Evolutionary conservation across 1,140 invertebrate genomes (phyloP).

Genomic region (Eumeta japonica): DNA sequence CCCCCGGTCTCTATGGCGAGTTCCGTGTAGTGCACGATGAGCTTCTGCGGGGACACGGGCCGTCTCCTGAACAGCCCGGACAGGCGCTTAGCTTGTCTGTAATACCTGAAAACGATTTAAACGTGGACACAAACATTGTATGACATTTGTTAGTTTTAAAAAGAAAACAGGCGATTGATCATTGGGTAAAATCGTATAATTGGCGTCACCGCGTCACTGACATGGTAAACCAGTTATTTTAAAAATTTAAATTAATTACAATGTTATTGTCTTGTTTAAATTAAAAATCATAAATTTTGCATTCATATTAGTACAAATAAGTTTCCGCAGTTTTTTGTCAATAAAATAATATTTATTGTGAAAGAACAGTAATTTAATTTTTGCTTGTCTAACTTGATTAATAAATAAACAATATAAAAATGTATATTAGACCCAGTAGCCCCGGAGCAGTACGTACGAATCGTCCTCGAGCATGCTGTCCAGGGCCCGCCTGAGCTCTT

Average conservation of each 20-base stretch:
- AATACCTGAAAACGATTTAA: conserved; percentile 20
- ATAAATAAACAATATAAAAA: too few relatives aligned
- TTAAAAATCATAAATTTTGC: too few relatives aligned
- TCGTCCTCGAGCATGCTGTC: conserved; percentile 18
- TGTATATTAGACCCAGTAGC: too few relatives aligned
- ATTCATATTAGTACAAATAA: too few relatives aligned
- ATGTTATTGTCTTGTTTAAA: too few relatives aligned
- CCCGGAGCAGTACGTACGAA: conserved; percentile 11
- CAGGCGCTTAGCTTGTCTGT: conserved; percentile 18
- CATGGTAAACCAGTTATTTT: too few relatives aligned
- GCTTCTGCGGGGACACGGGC: conserved; percentile 14
- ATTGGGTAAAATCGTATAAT: not conserved
- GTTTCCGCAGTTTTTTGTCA: too few relatives aligned
- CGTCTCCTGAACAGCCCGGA: conserved; percentile 25
- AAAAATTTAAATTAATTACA: too few relatives aligned
- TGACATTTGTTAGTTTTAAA: not conserved
- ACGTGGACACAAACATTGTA: not conserved
- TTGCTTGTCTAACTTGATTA: too few relatives aligned
- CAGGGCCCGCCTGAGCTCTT: conserved; percentile 10
- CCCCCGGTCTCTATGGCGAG: conserved; percentile 31
- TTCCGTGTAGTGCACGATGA: conserved; percentile 23
- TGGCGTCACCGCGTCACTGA: too few relatives aligned
- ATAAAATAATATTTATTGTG: too few relatives aligned
- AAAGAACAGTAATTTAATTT: too few relatives aligned
- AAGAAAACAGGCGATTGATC: not conserved